Evolutionary conservation across 92 coral and sea anemone species (phyloP), one percentile per base, ranked within the genome.

Genomic region (Pocillopora meandrina): DNA sequence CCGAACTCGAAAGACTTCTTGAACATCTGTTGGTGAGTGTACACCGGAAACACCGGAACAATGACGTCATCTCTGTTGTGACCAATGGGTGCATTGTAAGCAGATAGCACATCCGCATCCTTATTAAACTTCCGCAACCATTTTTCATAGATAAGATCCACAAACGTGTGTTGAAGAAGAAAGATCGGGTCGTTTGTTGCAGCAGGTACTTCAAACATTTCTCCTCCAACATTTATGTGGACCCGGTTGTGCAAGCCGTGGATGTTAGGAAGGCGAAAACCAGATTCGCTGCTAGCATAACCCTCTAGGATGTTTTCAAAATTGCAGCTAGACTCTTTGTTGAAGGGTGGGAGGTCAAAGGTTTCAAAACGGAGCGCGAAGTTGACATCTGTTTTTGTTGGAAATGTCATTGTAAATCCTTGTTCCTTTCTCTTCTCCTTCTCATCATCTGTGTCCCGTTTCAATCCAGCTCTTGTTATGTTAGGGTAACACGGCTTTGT

Each of bases 111-210:
- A 13, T 61, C 20, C 21, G 72, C 82, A 13, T 81, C 81, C n/a
- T 78, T 68, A 58, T 86, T 85, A 63, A 76, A 75, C 72, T 79
- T 89, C 16, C 92, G 80, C 1, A 88, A 78, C 94, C 94, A 91
- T 65, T 91, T 91, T 61, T 91, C 94, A 61, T 64, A 88, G 71
- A 91, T 88, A 1, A 87, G 89, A 82, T 91, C 94, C 49, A 91
- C 87, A 68, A 88, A 91, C 9, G 87, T 71, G 57, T 91, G 94
- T 60, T 91, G 94, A 61, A 91, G 94, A 18, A 57, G 60, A 49
- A 91, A 91, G 16, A 89, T 86, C 18, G 91, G 93, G 77, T 92
- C 95, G 65, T 92, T 92, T 7, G 95, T 35, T 0, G 95, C 93
- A 5, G 91, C 79, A 14, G 89, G 87, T 17, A 92, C 95, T 72